phyloP scores from a whole-genome alignment of 23 tunicate species.

The Trididemnum nubilum region DNA sequence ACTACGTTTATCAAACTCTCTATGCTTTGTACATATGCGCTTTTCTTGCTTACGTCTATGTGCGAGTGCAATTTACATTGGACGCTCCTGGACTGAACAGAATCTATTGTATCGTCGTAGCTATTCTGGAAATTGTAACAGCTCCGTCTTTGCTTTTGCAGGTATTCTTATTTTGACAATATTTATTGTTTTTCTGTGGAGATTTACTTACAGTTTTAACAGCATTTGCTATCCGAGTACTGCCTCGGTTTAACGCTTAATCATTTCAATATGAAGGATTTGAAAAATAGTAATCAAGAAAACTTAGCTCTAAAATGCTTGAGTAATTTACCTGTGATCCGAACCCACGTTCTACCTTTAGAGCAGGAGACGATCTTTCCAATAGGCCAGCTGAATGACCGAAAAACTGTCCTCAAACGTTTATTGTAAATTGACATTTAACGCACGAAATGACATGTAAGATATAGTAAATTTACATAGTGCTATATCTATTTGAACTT shows the following conservation, averaged over 20 bases:
- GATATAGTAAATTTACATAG: too few relatives aligned
- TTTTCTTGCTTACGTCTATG: conserved; percentile 93
- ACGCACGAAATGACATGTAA: too few relatives aligned
- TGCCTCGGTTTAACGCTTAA: not conserved
- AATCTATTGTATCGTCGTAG: conserved; percentile 92
- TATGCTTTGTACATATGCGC: conserved; percentile 75
- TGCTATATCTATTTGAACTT: too few relatives aligned
- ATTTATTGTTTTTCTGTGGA: not conserved
- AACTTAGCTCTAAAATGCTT: too few relatives aligned
- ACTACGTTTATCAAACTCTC: conserved; percentile 74
- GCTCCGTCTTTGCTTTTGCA: conserved; percentile 82
- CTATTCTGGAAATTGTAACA: conserved; percentile 87
- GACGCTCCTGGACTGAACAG: conserved; percentile 97
- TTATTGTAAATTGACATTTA: too few relatives aligned
- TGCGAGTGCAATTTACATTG: conserved; percentile 79
- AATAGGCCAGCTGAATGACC: too few relatives aligned
- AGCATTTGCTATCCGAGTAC: not conserved
- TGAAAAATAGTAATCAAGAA: too few relatives aligned
- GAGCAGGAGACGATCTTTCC: too few relatives aligned
- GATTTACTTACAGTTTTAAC: not conserved
- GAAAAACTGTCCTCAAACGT: too few relatives aligned
- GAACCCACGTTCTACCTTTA: too few relatives aligned
- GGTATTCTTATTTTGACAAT: conserved; percentile 38
- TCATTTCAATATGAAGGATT: too few relatives aligned
- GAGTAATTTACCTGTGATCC: too few relatives aligned